These are phyloP conservation scores for Drosophila jambulina DNA, from an alignment of 1,140 invertebrate genomes.

Conservation along the genomic window DNA sequence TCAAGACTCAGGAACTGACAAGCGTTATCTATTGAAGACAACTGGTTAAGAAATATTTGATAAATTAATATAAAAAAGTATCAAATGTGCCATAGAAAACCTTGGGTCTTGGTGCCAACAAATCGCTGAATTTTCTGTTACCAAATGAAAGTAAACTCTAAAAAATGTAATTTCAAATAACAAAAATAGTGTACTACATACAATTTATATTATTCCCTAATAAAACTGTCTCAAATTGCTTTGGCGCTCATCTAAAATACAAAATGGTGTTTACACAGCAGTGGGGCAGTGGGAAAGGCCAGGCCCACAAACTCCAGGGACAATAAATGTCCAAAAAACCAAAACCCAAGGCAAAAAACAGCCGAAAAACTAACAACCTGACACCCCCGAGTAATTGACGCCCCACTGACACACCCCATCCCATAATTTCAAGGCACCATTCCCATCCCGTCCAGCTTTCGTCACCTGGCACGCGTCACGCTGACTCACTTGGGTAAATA, in stretches of 20 bases:
- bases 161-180: neutral
- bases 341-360: slow-evolving; percentile 3
- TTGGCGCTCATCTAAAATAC: slow-evolving; percentile 20
- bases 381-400: slow-evolving; percentile 54
- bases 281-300: neutral
- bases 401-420: slow-evolving; percentile 13
- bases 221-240: slow-evolving; percentile 30
- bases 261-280: slow-evolving; percentile 20
- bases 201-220: slow-evolving; percentile 7
- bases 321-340: slow-evolving; percentile 32
- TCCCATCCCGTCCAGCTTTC: slow-evolving; percentile 27
- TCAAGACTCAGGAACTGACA: neutral
- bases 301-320: slow-evolving; percentile 20
- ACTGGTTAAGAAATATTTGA: neutral
- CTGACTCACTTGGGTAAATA: slow-evolving; percentile 71
- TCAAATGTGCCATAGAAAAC: no score
- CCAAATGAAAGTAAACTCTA: neutral
- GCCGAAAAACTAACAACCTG: slow-evolving; percentile 33
- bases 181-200: neutral
- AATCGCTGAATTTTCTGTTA: neutral
- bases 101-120: no score
- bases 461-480: slow-evolving; percentile 61
- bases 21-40: neutral
- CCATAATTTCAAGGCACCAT: neutral
- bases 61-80: neutral